These are phyloP conservation scores for Acanthaster planci DNA, from an alignment of 35 echinoderm and acorn worm genomes.

Conservation along the genomic window DNA sequence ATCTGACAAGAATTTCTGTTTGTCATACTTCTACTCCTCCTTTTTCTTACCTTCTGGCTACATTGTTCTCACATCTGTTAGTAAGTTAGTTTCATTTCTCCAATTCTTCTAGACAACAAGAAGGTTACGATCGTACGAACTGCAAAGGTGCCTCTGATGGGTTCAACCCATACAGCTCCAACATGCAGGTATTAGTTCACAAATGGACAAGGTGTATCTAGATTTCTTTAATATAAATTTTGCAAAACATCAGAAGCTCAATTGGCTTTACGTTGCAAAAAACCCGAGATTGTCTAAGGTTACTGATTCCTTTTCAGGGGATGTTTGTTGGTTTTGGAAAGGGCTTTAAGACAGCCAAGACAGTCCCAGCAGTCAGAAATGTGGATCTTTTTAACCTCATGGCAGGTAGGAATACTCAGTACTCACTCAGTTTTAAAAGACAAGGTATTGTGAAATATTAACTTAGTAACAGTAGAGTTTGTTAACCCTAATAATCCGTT, in stretches of 20 bases:
- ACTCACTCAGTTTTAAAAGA: too few species aligned
- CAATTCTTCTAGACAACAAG: background rate
- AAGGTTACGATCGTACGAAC: background rate
- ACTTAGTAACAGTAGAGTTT: too few species aligned
- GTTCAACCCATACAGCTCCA: slow-evolving; percentile 1
- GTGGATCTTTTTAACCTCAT: background rate
- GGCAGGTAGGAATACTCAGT: background rate
- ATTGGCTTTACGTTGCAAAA: too few species aligned
- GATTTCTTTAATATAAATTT: too few species aligned
- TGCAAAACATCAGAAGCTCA: too few species aligned
- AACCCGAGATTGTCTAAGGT: too few species aligned
- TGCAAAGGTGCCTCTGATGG: slow-evolving; percentile 10
- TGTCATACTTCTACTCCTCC: too few species aligned
- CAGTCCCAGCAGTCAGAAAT: background rate
- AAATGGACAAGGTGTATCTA: background rate
- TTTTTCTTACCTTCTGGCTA: background rate
- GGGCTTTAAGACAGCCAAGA: background rate
- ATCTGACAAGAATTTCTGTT: background rate
- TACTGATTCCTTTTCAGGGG: background rate
- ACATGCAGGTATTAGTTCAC: background rate
- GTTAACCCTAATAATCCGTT: too few species aligned
- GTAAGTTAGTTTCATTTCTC: background rate
- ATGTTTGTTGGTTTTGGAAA: slow-evolving; percentile 20
- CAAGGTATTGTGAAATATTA: too few species aligned
- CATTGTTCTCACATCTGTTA: too few species aligned